Base-by-base conservation (phyloP, 1,140 invertebrate genomes). In the Eurosta solidaginis region DNA sequence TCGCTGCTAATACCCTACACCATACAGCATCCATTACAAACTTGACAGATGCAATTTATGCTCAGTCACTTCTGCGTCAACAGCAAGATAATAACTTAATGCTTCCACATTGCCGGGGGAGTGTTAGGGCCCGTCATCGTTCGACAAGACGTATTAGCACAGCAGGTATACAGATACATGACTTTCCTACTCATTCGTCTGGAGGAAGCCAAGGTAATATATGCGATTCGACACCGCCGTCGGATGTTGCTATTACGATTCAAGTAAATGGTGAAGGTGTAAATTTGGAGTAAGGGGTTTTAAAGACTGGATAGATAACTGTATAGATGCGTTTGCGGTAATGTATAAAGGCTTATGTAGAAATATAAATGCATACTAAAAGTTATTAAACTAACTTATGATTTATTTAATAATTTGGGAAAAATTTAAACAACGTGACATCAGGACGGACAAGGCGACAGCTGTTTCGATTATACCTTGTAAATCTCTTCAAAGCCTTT, bases 251-350 rank as follows among this genome's bases (percentile, higher is more conserved):
- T 25, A 83, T 86, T 7, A 83, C 80, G 44, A 86, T 86, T 14
- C 84, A 86, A 77, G 74, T 86, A n/a, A 86, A 86, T 63, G 84
- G 84, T 0, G 81, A 85, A 42, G 84, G 84, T 22, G 80, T 86
- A 12, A 77, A 85, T 9, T 59, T 76, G 47, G 75, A 76, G 14
- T 76, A 54, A 29, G 22, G 40, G 33, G 2, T 22, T 22, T 52
- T 22, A 54, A 27, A 29, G 59, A 40, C 59, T 68, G 59, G n/a
- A 33, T 2, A n/a, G n/a, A n/a, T n/a, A n/a, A n/a, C n/a, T n/a
- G n/a, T n/a, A n/a, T n/a, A n/a, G n/a, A n/a, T n/a, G n/a, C n/a
- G n/a, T n/a, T n/a, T 1, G 1, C 25, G 50, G n/a, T n/a, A 27
- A 10, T 22, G 50, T 27, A 10, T 7, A 25, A 7, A 29, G 4